Conservation (phyloP, 2,113 vertebrate species). For the Mustelus asterias region DNA sequence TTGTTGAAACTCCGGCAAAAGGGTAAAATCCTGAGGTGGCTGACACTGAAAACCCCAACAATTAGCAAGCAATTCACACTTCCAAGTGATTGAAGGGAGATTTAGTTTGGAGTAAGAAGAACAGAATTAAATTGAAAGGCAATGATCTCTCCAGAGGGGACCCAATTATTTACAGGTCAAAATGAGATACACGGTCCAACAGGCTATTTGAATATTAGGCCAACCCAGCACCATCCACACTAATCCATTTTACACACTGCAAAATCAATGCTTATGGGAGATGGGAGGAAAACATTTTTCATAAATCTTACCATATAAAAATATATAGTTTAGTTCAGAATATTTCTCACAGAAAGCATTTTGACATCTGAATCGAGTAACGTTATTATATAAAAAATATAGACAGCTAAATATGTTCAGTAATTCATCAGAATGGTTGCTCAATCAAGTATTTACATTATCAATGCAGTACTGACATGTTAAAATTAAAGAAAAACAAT, state of each 20-base stretch:
- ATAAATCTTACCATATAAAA: background rate
- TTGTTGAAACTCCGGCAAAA: background rate
- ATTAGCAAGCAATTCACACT: background rate
- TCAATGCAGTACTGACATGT: background rate
- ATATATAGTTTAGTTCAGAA: background rate
- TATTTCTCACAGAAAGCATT: background rate
- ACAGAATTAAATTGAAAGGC: background rate
- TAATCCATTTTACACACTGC: background rate
- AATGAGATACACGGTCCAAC: background rate
- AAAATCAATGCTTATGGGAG: background rate
- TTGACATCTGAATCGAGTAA: background rate
- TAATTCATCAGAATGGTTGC: background rate
- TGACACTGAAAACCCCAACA: background rate
- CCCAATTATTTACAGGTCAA: background rate
- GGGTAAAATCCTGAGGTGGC: background rate
- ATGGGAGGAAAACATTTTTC: background rate
- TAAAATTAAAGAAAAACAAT: background rate
- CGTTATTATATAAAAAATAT: background rate
- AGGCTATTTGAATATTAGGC: background rate
- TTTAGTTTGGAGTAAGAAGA: slow-evolving; percentile 4
- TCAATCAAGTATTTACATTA: background rate
- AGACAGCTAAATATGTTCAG: background rate
- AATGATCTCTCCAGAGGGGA: background rate
- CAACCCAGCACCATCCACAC: background rate
- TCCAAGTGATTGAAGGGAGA: background rate